Evolutionary conservation across 2,888 invertebrate species (phyloP).

Genomic region (Ormyrus pomaceus): DNA sequence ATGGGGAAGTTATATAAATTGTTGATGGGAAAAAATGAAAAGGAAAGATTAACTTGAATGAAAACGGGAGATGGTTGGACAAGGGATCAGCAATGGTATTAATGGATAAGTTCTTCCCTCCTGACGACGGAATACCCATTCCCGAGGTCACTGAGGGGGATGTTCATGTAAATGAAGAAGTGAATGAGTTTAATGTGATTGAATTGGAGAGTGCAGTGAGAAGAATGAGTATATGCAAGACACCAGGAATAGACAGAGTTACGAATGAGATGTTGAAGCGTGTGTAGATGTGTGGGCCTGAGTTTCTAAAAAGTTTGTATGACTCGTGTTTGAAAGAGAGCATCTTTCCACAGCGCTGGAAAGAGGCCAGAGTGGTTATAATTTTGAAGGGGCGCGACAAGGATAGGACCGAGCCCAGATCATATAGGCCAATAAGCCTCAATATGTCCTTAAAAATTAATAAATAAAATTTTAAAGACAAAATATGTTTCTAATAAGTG

Average conservation of each 20-base stretch:
- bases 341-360: slow-evolving; percentile 21
- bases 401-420: background rate
- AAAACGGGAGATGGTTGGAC: background rate
- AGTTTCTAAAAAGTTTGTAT: background rate
- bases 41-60: background rate
- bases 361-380: slow-evolving; percentile 1
- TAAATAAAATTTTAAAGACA: no score
- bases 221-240: slow-evolving; percentile 10
- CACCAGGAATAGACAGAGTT: slow-evolving; percentile 34
- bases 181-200: background rate
- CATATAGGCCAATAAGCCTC: slow-evolving; percentile 35
- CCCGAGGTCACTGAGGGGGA: background rate
- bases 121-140: background rate
- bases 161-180: background rate
- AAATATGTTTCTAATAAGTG: no score
- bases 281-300: slow-evolving; percentile 4
- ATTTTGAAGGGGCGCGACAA: slow-evolving; percentile 14
- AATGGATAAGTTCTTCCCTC: slow-evolving; percentile 13
- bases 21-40: background rate
- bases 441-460: no score
- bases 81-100: background rate
- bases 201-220: background rate
- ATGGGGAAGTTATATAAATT: background rate
- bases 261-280: slow-evolving; percentile 29
- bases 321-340: slow-evolving; percentile 7